Conservation (phyloP, 1,140 invertebrate species). For the Aradophagus sp. region DNA sequence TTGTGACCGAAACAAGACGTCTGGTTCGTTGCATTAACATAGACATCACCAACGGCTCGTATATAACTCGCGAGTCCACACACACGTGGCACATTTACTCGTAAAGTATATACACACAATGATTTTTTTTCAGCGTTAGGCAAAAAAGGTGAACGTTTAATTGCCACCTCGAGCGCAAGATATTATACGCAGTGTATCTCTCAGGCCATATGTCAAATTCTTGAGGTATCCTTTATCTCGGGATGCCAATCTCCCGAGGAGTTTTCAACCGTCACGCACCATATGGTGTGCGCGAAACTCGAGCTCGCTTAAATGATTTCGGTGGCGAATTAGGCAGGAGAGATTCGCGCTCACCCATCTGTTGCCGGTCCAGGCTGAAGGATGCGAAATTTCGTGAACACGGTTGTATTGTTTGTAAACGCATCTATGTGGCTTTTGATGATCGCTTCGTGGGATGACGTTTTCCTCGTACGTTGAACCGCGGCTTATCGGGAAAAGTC, state of each 20-base stretch:
- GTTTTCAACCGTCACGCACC: slow-evolving; percentile 56
- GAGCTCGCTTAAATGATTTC: slow-evolving; percentile 55
- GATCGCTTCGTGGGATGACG: no score
- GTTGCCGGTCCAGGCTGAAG: no score
- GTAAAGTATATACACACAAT: slow-evolving; percentile 5
- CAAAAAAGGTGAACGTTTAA: slow-evolving; percentile 41
- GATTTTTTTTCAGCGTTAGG: slow-evolving; percentile 22
- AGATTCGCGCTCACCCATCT: slow-evolving; percentile 65
- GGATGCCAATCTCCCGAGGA: slow-evolving; percentile 51
- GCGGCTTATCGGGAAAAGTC: no score
- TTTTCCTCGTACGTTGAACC: no score
- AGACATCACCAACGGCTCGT: no score
- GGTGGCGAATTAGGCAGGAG: slow-evolving; percentile 43
- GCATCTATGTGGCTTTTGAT: no score
- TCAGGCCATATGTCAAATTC: slow-evolving; percentile 62
- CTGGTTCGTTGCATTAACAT: not conserved
- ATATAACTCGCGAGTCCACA: no score
- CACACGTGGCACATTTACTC: no score
- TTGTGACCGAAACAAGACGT: slow-evolving; percentile 18
- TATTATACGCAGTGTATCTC: slow-evolving; percentile 39
- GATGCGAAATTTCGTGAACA: no score
- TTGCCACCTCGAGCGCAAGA: slow-evolving; percentile 45
- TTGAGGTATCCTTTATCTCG: slow-evolving; percentile 58
- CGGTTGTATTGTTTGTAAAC: no score
- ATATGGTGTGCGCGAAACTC: slow-evolving; percentile 65